Conservation (phyloP, 2,797 vertebrate species). For the Pseudopleuronectes americanus region DNA sequence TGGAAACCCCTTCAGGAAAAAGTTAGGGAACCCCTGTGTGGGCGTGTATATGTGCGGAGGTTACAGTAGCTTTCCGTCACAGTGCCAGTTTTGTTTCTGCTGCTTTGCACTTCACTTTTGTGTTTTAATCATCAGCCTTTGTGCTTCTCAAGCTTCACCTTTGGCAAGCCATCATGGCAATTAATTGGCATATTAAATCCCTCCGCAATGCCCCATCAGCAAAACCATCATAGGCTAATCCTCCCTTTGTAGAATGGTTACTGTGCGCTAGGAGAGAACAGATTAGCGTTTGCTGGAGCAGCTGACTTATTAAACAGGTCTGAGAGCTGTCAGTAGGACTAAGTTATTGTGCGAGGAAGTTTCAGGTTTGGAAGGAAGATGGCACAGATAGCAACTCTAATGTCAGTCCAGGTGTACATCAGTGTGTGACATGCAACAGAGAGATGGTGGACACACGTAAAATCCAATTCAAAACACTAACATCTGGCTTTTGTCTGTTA, state of each 20-base stretch:
- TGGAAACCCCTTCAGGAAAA: slow-evolving; percentile 30
- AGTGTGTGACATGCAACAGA: slow-evolving; percentile 1
- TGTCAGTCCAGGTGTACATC: slow-evolving; percentile 7
- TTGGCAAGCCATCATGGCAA: slow-evolving; percentile 75
- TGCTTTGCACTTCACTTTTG: slow-evolving; percentile 63
- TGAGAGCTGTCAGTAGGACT: slow-evolving; percentile 45
- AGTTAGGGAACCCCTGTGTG: slow-evolving; percentile 40
- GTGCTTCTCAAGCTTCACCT: slow-evolving; percentile 66
- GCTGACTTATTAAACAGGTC: slow-evolving; percentile 55
- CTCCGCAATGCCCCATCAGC: slow-evolving; percentile 76
- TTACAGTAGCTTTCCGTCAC: slow-evolving; percentile 45
- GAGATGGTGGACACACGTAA: background rate
- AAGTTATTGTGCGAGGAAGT: slow-evolving; percentile 42
- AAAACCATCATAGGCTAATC: slow-evolving; percentile 81
- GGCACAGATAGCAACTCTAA: slow-evolving; percentile 3
- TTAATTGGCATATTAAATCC: slow-evolving; percentile 83
- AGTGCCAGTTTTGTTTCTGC: slow-evolving; percentile 53
- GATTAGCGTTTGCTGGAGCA: slow-evolving; percentile 30
- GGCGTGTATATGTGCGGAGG: slow-evolving; percentile 18
- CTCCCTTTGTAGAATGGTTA: slow-evolving; percentile 64
- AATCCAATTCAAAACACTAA: no score
- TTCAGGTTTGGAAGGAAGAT: slow-evolving; percentile 3
- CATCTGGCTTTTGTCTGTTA: no score
- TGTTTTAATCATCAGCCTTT: slow-evolving; percentile 68
- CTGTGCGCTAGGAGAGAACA: slow-evolving; percentile 31